Base-by-base conservation (phyloP, 2,113 vertebrate genomes). In the Psettodes erumei region DNA sequence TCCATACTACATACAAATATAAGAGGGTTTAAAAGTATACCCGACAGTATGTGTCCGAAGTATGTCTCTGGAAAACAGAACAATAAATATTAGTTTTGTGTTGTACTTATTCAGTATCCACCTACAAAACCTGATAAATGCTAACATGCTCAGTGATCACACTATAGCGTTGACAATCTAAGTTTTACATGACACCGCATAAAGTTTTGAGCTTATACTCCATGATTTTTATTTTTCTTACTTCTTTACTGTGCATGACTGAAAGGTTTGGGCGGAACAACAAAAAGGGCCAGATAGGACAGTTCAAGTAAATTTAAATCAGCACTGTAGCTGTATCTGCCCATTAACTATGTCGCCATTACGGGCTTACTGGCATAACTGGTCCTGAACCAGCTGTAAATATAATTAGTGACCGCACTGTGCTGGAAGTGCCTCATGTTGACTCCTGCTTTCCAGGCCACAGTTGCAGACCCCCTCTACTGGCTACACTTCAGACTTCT, bases 401-500 rank as follows among this genome's bases (percentile, higher is more conserved):
- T 85, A 82, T 68, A 90, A 89, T 90, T 73, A 87, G 84, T 79
- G 79, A 80, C 83, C 84, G 69, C 74, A 80, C 18, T 58, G 67
- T 35, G 48, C 69, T 91, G 83, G 79, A 85, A 63, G 72, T 25
- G 25, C 58, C 60, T 86, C 16, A 15, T 72, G 67, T 82, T 81
- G 81, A 86, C 80, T 83, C 43, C 55, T 50, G 82, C 71, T 85
- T 85, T 81, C 80, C 78, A 87, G 63, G 68, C 77, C 79, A 77
- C 83, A 75, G 67, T 80, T 16, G 23, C 71, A 69, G 66, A 83
- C 65, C 51, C 50, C 79, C 56, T 64, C 32, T 40, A 23, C 59
- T 72, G 75, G 69, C 60, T 71, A 19, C 73, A 60, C 45, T 19
- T 68, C 15, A 72, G 60, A 71, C 50, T 73, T 65, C 58, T 78